phyloP scores from a whole-genome alignment of 2,113 vertebrate genomes.

The Halichoeres trimaculatus region DNA sequence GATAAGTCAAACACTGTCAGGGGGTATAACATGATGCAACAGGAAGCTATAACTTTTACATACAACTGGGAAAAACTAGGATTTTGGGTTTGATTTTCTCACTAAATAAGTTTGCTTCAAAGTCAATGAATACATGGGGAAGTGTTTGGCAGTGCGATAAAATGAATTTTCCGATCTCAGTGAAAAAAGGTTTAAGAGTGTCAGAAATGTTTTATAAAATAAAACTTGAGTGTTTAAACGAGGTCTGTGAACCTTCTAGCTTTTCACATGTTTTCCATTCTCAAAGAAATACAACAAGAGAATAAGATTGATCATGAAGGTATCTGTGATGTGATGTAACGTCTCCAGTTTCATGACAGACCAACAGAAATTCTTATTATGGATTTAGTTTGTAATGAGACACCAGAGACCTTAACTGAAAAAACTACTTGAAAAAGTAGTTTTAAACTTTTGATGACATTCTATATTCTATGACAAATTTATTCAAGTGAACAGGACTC shows the following conservation, averaged over 20 bases:
- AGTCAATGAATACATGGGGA: neutral
- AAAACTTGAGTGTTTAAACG: neutral
- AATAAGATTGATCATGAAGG: neutral
- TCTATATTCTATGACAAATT: no score
- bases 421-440: no score
- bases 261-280: neutral
- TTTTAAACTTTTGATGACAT: no score
- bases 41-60: constrained; percentile 14
- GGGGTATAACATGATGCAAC: constrained; percentile 40
- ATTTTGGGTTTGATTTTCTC: neutral
- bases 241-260: neutral
- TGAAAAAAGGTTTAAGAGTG: neutral
- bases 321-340: neutral
- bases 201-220: neutral
- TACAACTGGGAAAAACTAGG: neutral
- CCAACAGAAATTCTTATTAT: neutral
- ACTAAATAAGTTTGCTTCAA: neutral
- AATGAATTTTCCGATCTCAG: neutral
- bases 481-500: neutral
- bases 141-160: neutral
- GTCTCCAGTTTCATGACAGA: neutral
- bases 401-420: neutral
- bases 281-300: no score
- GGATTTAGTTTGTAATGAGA: neutral
- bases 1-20: constrained; percentile 32